Conservation (phyloP, 2,113 vertebrate genomes). For the Dipodomys merriami region DNA sequence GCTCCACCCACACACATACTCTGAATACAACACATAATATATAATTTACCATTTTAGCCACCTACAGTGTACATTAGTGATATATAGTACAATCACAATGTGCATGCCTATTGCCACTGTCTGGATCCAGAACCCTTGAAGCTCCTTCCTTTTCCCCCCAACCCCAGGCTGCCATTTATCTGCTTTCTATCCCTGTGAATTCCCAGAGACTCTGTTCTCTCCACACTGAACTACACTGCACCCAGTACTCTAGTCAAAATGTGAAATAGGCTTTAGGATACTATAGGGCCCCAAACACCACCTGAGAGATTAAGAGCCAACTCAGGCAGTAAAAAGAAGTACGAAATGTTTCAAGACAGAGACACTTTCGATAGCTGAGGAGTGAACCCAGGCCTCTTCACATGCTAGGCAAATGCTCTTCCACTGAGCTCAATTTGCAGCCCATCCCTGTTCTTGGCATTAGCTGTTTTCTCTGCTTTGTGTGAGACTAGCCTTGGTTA, state of each 20-base stretch:
- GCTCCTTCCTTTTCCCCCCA: rapidly evolving
- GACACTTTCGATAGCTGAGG: neutral
- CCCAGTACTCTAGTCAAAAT: neutral
- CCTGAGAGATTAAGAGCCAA: neutral
- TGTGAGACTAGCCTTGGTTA: neutral
- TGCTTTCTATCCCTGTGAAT: neutral
- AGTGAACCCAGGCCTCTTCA: no score
- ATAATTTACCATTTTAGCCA: neutral
- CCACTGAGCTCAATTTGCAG: no score
- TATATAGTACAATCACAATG: neutral
- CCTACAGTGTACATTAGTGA: neutral
- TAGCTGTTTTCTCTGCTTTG: neutral
- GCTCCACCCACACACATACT: no score
- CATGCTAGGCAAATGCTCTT: no score
- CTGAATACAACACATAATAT: neutral
- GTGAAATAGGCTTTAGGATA: neutral
- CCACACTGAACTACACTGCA: neutral
- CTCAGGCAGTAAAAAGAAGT: neutral
- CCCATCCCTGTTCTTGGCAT: neutral
- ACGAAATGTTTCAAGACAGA: neutral
- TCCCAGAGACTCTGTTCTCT: neutral
- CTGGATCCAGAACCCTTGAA: neutral
- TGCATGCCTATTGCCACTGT: neutral
- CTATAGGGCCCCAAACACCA: neutral
- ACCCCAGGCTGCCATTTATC: neutral